Evolutionary conservation across 2,888 invertebrate species (phyloP), one percentile per base, ranked within the genome.

Genomic region (Troides helena): DNA sequence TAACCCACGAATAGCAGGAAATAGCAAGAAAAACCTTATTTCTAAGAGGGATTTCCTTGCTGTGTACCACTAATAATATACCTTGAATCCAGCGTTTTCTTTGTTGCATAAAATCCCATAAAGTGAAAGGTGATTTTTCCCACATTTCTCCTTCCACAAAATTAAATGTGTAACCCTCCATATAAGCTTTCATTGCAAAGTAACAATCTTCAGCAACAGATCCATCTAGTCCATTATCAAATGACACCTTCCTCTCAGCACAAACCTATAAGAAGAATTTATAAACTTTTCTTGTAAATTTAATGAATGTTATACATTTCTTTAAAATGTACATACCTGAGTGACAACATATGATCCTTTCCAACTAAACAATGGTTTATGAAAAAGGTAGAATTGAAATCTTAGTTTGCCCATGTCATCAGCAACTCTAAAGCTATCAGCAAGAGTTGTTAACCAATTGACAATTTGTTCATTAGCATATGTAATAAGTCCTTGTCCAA

Each of bases 91-190:
- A 99, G 67, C 99, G 94, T 85, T 99, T 99, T 71, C 99, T 94
- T 84, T 99, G 99, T 86, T 99, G 98, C 76, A 99, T 95, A 81
- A 99, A 98, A 86, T 99, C 99, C 95, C 96, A 96, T 50, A 99
- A 89, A 2, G 98, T 97, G 86, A 99, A 99, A 4, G 99, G 99
- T 8, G 98, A 98, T 85, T 99, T 99, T 85, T 99, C 99, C 96
- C 98, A 98, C 99, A 99, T 99, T 92, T 99, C 99, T 64, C 99
- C 99, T 86, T 99, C 99, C 75, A 99, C 95, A 89, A 99, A 99
- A 85, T 98, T 97, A 87, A 99, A 99, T 25, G 96, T 94, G 85
- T 97, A 99, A 39, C 98, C 99, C 85, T 97, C 95, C 73, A 95
- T 95, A 86, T 96, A 98, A 4, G 99, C 99, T 74, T 97, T 96